Evolutionary conservation across 2,888 invertebrate species (phyloP).

Genomic region (Platerodrilus igneus): DNA sequence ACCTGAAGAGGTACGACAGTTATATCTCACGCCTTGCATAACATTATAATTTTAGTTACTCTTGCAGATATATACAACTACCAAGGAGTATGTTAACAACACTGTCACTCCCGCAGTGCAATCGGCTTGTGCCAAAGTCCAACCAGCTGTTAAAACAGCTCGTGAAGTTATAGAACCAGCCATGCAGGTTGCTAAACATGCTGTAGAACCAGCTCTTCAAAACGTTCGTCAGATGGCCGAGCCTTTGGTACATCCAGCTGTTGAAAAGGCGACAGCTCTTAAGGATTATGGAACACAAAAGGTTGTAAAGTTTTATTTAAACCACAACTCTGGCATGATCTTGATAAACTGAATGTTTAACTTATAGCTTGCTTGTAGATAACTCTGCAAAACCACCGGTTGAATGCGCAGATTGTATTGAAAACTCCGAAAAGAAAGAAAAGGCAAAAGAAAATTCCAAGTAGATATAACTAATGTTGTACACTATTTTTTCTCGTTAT

Average conservation of each 20-base stretch:
- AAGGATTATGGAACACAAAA: slow-evolving; percentile 38
- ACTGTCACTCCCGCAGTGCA: slow-evolving; percentile 37
- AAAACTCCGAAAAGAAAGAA: slow-evolving; percentile 16
- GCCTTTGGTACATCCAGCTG: slow-evolving; percentile 34
- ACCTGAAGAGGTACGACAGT: slow-evolving; percentile 53
- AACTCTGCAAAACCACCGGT: slow-evolving; percentile 5
- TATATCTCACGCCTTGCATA: too few relatives aligned
- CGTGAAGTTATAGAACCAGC: slow-evolving; percentile 27
- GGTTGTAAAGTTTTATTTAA: slow-evolving; percentile 35
- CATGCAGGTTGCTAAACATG: slow-evolving; percentile 25
- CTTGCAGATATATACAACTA: slow-evolving; percentile 46
- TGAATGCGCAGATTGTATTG: slow-evolving; percentile 25
- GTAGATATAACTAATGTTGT: too few relatives aligned
- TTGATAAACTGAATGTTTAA: not conserved
- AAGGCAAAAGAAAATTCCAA: too few relatives aligned
- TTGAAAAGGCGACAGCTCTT: slow-evolving; percentile 35
- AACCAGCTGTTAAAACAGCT: slow-evolving; percentile 31
- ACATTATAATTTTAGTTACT: slow-evolving; percentile 36
- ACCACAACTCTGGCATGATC: slow-evolving; percentile 9
- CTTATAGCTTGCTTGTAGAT: slow-evolving; percentile 5
- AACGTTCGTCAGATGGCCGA: slow-evolving; percentile 28
- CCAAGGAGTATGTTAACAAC: slow-evolving; percentile 44
- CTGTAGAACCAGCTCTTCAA: slow-evolving; percentile 17
- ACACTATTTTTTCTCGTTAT: slow-evolving; percentile 5
- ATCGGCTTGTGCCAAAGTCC: slow-evolving; percentile 30